These are phyloP conservation scores for Drosophila novamexicana DNA, from an alignment of 1,140 invertebrate genomes.

Conservation along the genomic window DNA sequence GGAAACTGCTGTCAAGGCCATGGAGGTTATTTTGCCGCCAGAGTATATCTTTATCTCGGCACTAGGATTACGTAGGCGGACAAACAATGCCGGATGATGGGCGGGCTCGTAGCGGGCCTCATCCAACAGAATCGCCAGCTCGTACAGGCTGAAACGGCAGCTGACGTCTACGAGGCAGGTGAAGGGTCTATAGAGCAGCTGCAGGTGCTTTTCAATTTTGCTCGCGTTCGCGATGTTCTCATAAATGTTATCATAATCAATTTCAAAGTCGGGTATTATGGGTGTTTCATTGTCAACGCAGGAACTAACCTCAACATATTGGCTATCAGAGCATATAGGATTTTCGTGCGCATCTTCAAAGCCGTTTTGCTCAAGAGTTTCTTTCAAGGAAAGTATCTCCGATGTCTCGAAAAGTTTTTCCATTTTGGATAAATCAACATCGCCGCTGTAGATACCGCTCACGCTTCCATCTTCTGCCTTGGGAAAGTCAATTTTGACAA, in stretches of 20 bases:
- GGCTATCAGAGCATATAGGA: too few relatives aligned
- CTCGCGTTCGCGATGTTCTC: slow-evolving; percentile 36
- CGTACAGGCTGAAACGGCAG: slow-evolving; percentile 55
- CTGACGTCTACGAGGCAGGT: slow-evolving; percentile 45
- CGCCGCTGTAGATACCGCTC: not conserved
- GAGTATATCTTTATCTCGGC: slow-evolving; percentile 47
- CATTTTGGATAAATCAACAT: not conserved
- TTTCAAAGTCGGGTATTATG: slow-evolving; percentile 27
- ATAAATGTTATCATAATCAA: slow-evolving; percentile 54
- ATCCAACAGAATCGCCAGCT: slow-evolving; percentile 47
- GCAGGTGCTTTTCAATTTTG: slow-evolving; percentile 48
- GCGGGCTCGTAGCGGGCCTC: slow-evolving; percentile 53
- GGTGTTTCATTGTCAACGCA: not conserved
- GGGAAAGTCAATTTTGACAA: slow-evolving; percentile 18
- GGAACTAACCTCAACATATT: not conserved
- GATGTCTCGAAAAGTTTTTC: slow-evolving; percentile 8
- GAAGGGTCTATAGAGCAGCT: slow-evolving; percentile 63
- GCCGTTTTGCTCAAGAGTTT: not conserved
- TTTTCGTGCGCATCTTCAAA: not conserved
- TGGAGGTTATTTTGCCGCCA: slow-evolving; percentile 41
- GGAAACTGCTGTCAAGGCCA: slow-evolving; percentile 35
- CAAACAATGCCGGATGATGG: slow-evolving; percentile 41
- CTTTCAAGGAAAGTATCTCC: slow-evolving; percentile 11
- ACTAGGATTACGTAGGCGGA: slow-evolving; percentile 28
- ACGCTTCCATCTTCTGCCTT: not conserved